Conservation (phyloP, 2,797 vertebrate genomes). For the Cossypha caffra region DNA sequence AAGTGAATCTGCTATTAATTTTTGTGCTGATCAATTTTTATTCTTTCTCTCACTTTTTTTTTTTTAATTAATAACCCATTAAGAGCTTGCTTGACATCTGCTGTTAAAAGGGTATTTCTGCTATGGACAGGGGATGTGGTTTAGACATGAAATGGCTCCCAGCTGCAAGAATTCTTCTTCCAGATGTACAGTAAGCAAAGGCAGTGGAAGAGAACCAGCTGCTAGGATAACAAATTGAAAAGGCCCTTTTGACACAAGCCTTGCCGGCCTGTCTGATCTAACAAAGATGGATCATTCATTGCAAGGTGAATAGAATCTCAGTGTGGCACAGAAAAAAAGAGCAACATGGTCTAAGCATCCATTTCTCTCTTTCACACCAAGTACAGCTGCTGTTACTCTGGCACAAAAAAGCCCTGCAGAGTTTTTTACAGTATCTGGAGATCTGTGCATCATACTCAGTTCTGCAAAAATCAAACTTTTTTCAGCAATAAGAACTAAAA, state of each 20-base stretch:
- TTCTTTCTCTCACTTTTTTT: background rate
- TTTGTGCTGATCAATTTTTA: background rate
- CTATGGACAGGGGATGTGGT: constrained; percentile 68
- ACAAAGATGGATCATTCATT: constrained; percentile 71
- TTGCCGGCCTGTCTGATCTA: constrained; percentile 60
- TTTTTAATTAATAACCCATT: constrained; percentile 55
- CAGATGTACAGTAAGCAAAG: constrained; percentile 76
- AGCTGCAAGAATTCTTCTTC: constrained; percentile 78
- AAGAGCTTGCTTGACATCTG: constrained; percentile 40
- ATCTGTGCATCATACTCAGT: background rate
- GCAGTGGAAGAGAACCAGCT: constrained; percentile 77
- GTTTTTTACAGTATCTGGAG: background rate
- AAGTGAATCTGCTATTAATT: background rate
- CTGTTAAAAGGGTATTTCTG: constrained; percentile 68
- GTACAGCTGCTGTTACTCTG: constrained; percentile 8
- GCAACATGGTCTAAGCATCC: background rate
- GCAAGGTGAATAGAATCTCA: constrained; percentile 63
- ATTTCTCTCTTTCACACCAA: background rate
- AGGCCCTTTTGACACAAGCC: constrained; percentile 66
- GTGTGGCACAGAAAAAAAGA: constrained; percentile 5
- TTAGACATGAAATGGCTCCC: constrained; percentile 79
- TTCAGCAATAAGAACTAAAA: background rate
- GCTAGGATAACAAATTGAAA: constrained; percentile 70
- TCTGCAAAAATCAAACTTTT: background rate
- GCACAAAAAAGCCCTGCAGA: background rate